Percentiles rank a stretch among this genome's conserved stretches.
These are phyloP conservation scores for Cerastis rubricosa DNA, from an alignment of 2,888 invertebrate species.

Conservation along the genomic window DNA sequence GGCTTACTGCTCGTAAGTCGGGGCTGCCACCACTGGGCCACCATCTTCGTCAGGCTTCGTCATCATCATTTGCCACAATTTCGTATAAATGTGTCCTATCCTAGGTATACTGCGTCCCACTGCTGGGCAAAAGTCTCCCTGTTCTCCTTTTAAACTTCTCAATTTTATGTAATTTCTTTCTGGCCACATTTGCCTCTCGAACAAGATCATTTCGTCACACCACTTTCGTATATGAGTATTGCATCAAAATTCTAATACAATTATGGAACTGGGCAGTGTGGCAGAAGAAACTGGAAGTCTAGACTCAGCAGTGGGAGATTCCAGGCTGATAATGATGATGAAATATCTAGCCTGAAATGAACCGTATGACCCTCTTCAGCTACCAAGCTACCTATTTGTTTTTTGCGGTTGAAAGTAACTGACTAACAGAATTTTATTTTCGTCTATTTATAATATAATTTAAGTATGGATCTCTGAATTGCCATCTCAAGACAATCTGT, in stretches of 20 bases:
- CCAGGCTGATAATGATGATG: background rate
- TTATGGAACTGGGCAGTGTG: too few species aligned
- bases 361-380: background rate
- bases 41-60: too few species aligned
- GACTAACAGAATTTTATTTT: background rate
- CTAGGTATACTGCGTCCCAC: too few species aligned
- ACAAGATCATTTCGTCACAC: too few species aligned
- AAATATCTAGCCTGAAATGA: background rate
- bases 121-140: too few species aligned
- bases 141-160: too few species aligned
- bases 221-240: background rate
- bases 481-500: slow-evolving; percentile 16
- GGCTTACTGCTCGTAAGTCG: too few species aligned
- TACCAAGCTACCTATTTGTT: background rate
- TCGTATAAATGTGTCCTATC: too few species aligned
- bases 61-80: background rate
- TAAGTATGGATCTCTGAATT: background rate
- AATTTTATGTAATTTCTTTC: too few species aligned
- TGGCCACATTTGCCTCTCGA: too few species aligned
- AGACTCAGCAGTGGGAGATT: background rate
- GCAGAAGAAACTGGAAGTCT: too few species aligned
- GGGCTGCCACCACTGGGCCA: too few species aligned
- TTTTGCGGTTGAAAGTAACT: background rate
- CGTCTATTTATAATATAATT: slow-evolving; percentile 1
- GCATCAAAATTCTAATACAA: background rate